Percentiles rank a stretch among this genome's conserved stretches.
phyloP scores from a whole-genome alignment of 2,888 invertebrate species.

The Pterostichus madidus region DNA sequence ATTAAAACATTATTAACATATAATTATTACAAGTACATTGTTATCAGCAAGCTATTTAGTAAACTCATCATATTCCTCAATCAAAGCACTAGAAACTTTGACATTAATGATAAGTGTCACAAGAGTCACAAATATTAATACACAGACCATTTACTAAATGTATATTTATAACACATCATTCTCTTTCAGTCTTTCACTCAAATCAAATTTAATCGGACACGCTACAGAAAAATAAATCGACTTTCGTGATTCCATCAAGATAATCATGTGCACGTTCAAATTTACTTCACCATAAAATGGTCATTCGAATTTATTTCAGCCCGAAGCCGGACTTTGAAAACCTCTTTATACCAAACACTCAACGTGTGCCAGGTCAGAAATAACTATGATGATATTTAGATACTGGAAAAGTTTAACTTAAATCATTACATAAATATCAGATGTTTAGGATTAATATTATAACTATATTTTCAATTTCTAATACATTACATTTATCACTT shows the following conservation, averaged over 20 bases:
- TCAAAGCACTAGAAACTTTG: constrained; percentile 15
- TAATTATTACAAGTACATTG: constrained; percentile 11
- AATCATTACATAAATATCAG: too few species aligned
- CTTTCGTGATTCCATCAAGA: constrained; percentile 50
- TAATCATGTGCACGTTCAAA: constrained; percentile 51
- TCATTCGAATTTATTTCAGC: constrained; percentile 23
- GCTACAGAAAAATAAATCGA: constrained; percentile 45
- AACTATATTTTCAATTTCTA: too few species aligned
- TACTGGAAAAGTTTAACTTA: too few species aligned
- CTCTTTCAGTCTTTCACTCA: constrained; percentile 42
- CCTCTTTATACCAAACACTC: not conserved
- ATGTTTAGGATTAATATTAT: too few species aligned
- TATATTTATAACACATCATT: constrained; percentile 42
- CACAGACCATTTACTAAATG: constrained; percentile 8
- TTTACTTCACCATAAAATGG: constrained; percentile 48
- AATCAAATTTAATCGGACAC: constrained; percentile 46
- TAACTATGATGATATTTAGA: not conserved
- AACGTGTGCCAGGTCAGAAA: not conserved
- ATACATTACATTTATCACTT: too few species aligned
- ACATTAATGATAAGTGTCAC: constrained; percentile 19
- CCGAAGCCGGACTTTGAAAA: constrained; percentile 11
- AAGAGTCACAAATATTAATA: constrained; percentile 24
- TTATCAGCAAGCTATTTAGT: constrained; percentile 30
- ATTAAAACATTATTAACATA: constrained; percentile 3
- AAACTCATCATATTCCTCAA: not conserved